These are phyloP conservation scores for Amazona finschi DNA, from an alignment of 2,797 vertebrate genomes.

Conservation along the genomic window DNA sequence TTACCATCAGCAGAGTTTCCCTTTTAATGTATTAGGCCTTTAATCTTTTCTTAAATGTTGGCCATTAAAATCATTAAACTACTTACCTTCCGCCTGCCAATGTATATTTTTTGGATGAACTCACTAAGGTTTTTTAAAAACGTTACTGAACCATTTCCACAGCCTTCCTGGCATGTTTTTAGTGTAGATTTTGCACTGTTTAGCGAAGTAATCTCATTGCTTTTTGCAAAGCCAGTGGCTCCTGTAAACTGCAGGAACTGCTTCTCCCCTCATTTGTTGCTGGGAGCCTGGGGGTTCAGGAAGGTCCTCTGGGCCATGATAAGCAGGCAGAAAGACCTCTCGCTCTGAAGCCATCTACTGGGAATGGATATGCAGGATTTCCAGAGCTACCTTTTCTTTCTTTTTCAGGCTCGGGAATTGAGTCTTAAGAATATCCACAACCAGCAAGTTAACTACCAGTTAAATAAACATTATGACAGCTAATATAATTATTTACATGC, in stretches of 20 bases:
- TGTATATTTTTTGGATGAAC: conserved; percentile 41
- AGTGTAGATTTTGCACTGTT: background rate
- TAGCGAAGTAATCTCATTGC: background rate
- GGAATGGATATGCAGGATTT: background rate
- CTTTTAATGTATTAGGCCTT: conserved; percentile 58
- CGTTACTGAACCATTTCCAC: background rate
- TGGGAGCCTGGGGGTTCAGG: background rate
- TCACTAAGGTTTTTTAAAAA: conserved; percentile 2
- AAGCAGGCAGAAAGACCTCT: background rate
- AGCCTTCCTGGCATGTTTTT: background rate
- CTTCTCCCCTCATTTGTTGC: background rate
- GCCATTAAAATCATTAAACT: conserved; percentile 68
- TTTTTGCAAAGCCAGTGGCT: background rate
- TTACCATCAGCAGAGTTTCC: conserved; percentile 61
- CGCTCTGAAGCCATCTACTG: background rate
- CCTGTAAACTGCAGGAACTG: background rate
- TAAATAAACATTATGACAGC: background rate
- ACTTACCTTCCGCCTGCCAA: conserved; percentile 37
- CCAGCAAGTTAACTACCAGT: background rate
- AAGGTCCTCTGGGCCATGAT: background rate
- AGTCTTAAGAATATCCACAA: background rate
- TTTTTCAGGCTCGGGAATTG: background rate
- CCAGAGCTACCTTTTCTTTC: conserved; percentile 8
- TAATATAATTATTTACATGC: conserved; percentile 5
- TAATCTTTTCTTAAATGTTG: conserved; percentile 62